phyloP scores from a whole-genome alignment of 2,113 vertebrate species.

The Ahaetulla prasina region DNA sequence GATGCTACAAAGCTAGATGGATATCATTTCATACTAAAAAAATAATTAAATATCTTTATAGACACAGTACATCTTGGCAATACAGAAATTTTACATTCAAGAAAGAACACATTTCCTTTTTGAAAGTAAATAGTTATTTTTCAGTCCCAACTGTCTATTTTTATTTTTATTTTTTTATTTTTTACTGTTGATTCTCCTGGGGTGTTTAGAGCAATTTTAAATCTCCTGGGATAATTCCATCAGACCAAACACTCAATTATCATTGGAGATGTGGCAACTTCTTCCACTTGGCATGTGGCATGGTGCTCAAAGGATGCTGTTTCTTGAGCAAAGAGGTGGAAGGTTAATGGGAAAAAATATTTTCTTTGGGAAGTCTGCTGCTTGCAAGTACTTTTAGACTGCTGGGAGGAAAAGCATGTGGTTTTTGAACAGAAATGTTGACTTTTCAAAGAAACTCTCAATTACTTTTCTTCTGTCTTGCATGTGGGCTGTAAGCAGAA shows the following conservation, averaged over 20 bases:
- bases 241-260: neutral
- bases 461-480: conserved; percentile 56
- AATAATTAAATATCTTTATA: neutral
- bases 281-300: neutral
- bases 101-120: neutral
- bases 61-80: neutral
- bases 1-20: neutral
- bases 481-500: conserved; percentile 54
- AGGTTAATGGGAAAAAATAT: neutral
- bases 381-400: conserved; percentile 5
- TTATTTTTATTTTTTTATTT: neutral
- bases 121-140: neutral
- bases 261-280: neutral
- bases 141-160: neutral
- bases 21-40: neutral
- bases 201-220: neutral
- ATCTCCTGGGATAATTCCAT: neutral
- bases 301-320: neutral
- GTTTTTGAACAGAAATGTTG: conserved; percentile 36
- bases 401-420: conserved; percentile 24
- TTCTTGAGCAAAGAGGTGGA: neutral
- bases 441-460: conserved; percentile 55
- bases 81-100: neutral
- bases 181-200: neutral
- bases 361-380: conserved; percentile 29